A percentile compares a stretch with the other conserved stretches of the same genome.
Evolutionary conservation across 2,888 invertebrate species (phyloP).

Genomic region (Cheilosia vulpina): DNA sequence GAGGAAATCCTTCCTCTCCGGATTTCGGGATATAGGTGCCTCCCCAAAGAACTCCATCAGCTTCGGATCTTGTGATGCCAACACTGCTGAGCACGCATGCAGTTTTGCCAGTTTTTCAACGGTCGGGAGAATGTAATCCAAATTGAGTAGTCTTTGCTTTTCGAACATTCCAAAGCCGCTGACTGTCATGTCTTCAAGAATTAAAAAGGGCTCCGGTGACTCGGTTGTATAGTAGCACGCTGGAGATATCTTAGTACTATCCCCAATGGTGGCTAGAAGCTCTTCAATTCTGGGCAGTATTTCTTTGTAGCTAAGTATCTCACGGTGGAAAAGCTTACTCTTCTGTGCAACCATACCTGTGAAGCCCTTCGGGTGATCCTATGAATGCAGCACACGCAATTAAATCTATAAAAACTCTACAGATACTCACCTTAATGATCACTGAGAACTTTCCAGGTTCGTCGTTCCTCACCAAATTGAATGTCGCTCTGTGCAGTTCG

Average conservation of each 20-base stretch:
- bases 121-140: conserved; percentile 84
- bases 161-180: conserved; percentile 85
- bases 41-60: conserved; percentile 81
- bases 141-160: conserved; percentile 85
- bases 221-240: conserved; percentile 82
- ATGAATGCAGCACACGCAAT: neutral
- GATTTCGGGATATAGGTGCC: conserved; percentile 81
- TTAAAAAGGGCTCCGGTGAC: conserved; percentile 81
- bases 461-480: conserved; percentile 79
- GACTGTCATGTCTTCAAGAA: conserved; percentile 85
- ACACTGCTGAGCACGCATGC: conserved; percentile 85
- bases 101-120: conserved; percentile 85
- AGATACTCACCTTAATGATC: conserved; percentile 80
- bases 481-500: conserved; percentile 82
- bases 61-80: conserved; percentile 79
- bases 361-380: conserved; percentile 82
- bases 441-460: conserved; percentile 80
- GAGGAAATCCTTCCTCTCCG: conserved; percentile 81
- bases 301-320: conserved; percentile 81
- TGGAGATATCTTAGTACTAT: conserved; percentile 81
- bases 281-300: conserved; percentile 80
- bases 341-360: conserved; percentile 82
- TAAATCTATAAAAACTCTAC: neutral
- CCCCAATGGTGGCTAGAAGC: conserved; percentile 80
- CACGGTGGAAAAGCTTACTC: conserved; percentile 82